Conservation (phyloP, 2,797 vertebrate genomes). For the Cossypha heuglini region DNA sequence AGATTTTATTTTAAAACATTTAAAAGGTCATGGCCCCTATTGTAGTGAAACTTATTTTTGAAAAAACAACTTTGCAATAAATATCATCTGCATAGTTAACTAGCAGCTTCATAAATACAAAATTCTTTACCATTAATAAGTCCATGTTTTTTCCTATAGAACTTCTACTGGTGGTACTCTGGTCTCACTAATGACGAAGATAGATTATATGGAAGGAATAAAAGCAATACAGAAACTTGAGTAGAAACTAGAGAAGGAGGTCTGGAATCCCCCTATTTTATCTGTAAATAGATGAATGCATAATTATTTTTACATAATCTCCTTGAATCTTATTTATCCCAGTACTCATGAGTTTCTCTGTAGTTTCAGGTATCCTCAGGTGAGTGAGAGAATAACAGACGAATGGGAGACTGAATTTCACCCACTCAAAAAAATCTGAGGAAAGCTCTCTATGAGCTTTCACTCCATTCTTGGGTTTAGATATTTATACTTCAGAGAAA, state of each 20-base stretch:
- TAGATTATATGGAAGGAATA: neutral
- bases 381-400: neutral
- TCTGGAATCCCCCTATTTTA: neutral
- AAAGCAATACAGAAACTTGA: neutral
- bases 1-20: neutral
- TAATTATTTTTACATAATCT: neutral
- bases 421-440: neutral
- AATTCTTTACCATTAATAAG: neutral
- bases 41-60: neutral
- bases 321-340: neutral
- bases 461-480: neutral
- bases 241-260: neutral
- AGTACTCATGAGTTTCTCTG: neutral
- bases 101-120: neutral
- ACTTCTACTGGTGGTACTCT: neutral
- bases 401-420: neutral
- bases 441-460: neutral
- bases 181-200: neutral
- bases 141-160: neutral
- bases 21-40: neutral
- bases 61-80: neutral
- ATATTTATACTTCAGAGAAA: slow-evolving; percentile 7
- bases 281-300: neutral
- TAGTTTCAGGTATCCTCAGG: neutral
- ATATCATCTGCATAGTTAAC: neutral